Base-by-base conservation (phyloP, 2,797 vertebrate species). In the Myotis planiceps region DNA sequence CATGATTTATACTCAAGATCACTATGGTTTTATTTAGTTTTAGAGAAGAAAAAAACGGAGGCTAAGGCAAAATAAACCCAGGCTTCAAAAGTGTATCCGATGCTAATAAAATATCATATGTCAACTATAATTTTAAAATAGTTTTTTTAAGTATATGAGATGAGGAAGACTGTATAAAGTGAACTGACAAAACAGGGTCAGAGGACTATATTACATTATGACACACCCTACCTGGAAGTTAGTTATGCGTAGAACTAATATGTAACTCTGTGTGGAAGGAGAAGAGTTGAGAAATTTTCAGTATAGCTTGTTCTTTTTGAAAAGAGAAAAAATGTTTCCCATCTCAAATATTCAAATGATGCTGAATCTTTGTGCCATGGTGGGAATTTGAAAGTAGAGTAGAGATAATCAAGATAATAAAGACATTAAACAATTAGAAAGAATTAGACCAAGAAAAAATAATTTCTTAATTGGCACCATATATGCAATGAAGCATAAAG, bases 401-500 rank as follows among this genome's bases (percentile, higher is more conserved):
- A 47, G 55, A 27, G 25, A 55, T 60, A 29, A 66, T 66, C 39
- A 78, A 81, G 88, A 76, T 75, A 42, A 80, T 27, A 66, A 96
- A 92, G 4, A 32, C 25, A 93, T 63, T 76, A 85, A 93, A 53
- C 42, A 85, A 49, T 23, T 93, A 69, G 23, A 53, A 96, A 92
- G 45, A 93, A 90, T 29, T 25, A 75, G 21, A 69, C 12, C 37
- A 85, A 89, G n/a, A 92, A 90, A 90, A 60, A 71, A 71, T 49
- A 32, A 37, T 39, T 19, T 93, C 47, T 66, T 58, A 82, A 12
- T 81, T 55, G 81, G 25, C 19, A 81, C n/a, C 86, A 1, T 45
- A 87, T 45, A 37, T 90, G 19, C n/a, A 92, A 78, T 39, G 34
- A 88, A 83, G 39, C 37, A 60, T 76, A 75, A 90, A 90, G 25